Evolutionary conservation across 2,113 vertebrate species (phyloP), one percentile per base, ranked within the genome.

Genomic region (Thunnus maccoyii): DNA sequence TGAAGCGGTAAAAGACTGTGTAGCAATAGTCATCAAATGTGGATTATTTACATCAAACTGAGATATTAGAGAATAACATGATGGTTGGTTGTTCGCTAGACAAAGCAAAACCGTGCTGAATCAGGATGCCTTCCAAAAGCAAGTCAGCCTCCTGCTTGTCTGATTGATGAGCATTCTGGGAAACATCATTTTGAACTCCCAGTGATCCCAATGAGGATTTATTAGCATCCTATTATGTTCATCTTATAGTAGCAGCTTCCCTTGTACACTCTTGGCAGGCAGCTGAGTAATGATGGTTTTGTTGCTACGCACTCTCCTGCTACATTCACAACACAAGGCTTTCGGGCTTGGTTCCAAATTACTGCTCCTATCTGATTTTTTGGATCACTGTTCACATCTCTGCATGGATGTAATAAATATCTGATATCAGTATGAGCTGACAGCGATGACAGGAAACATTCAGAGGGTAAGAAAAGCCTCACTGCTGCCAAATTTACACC

Each of bases 201-300:
- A 3, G 32, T 86, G 86, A 76, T 87, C 84, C 80, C 82, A 56
- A n/a, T 41, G 86, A 80, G 91, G 82, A 87, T 92, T 90, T 87
- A 88, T 88, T 80, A 87, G 87, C 83, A 72, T 87, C 70, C 88
- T 76, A 86, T 87, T 87, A 87, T 88, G 88, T 82, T 84, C 65
- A 18, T 80, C 89, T 83, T 60, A 82, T 64, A 84, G 70, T 66
- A 76, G 82, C 82, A 78, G 88, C 78, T 85, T 84, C 65, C 47
- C 56, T 81, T 64, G 64, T 84, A 41, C 60, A 14, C 83, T 77
- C 50, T 63, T 84, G 83, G 89, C 87, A 85, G 61, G 4, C 62
- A 44, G 79, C 79, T 72, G 82, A 92, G 78, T 70, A 67, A 90
- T 88, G 82, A 76, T 55, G 72, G 58, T 66, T 76, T 76, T 74